A percentile compares a stretch with the other conserved stretches of the same genome.
phyloP scores from a whole-genome alignment of 1,140 invertebrate genomes.

The Papilio xuthus region DNA sequence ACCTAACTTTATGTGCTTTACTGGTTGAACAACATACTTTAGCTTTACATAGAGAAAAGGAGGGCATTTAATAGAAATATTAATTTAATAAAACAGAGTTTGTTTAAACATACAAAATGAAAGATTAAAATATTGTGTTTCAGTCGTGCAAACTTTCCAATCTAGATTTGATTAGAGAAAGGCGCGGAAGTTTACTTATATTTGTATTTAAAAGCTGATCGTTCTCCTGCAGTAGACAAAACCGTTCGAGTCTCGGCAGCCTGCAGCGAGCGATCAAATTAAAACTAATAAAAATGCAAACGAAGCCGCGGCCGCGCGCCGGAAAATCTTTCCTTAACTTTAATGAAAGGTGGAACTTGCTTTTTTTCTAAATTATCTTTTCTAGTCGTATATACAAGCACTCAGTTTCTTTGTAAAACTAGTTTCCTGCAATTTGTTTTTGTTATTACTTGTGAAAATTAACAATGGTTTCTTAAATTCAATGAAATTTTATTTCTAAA shows the following conservation, averaged over 20 bases:
- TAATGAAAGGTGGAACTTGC: conserved; percentile 23
- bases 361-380: conserved; percentile 19
- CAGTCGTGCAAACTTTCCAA: no score
- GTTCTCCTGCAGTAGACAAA: conserved; percentile 13
- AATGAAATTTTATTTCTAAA: no score
- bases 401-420: not conserved
- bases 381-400: conserved; percentile 22
- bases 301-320: conserved; percentile 4
- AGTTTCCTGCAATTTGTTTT: not conserved
- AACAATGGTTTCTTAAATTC: no score
- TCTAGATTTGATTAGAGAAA: not conserved
- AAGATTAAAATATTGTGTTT: no score
- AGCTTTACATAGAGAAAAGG: not conserved
- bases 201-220: conserved; percentile 13
- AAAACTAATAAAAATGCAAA: conserved; percentile 29
- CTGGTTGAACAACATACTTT: not conserved
- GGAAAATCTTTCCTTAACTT: conserved; percentile 16
- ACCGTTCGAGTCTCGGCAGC: conserved; percentile 3
- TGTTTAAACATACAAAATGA: no score
- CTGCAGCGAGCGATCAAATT: conserved; percentile 13
- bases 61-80: not conserved
- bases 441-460: not conserved
- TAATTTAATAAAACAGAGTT: not conserved
- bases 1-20: conserved; percentile 17
- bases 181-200: not conserved